A percentile compares a stretch with the other conserved stretches of the same genome.
These are phyloP conservation scores for Semicossyphus pulcher DNA, from an alignment of 2,113 vertebrate species.

Conservation along the genomic window DNA sequence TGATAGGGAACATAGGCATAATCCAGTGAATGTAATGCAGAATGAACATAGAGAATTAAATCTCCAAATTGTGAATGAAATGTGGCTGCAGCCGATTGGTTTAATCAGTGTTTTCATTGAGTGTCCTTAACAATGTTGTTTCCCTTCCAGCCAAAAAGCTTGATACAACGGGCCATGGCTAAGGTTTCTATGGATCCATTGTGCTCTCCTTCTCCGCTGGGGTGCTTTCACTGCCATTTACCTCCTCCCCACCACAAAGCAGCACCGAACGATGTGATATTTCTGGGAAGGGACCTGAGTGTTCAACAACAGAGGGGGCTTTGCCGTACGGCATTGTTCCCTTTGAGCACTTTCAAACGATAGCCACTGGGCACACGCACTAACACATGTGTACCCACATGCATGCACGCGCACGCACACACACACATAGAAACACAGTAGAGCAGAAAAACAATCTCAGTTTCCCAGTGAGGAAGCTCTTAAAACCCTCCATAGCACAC, in stretches of 20 bases:
- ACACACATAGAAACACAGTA: background rate
- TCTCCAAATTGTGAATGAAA: conserved; percentile 28
- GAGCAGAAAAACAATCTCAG: conserved; percentile 17
- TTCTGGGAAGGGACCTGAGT: conserved; percentile 69
- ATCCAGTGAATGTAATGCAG: conserved; percentile 19
- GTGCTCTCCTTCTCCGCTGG: conserved; percentile 67
- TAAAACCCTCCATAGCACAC: conserved; percentile 41
- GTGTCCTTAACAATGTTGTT: conserved; percentile 52
- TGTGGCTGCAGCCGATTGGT: conserved; percentile 22
- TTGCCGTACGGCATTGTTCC: conserved; percentile 66
- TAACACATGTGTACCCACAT: background rate
- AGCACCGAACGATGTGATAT: conserved; percentile 71
- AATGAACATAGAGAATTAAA: background rate
- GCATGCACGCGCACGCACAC: conserved; percentile 1
- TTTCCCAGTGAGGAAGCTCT: conserved; percentile 42
- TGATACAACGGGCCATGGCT: conserved; percentile 63
- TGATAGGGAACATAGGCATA: background rate
- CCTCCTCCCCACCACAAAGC: conserved; percentile 65
- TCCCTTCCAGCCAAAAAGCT: conserved; percentile 56
- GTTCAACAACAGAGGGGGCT: conserved; percentile 65
- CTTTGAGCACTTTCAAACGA: conserved; percentile 64
- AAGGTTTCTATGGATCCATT: conserved; percentile 69
- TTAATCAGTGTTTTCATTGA: conserved; percentile 26
- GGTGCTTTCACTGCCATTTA: conserved; percentile 76
- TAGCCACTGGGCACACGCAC: conserved; percentile 31